These are phyloP conservation scores for Pachycephala philippinensis DNA, from an alignment of 2,113 vertebrate genomes.

Conservation along the genomic window DNA sequence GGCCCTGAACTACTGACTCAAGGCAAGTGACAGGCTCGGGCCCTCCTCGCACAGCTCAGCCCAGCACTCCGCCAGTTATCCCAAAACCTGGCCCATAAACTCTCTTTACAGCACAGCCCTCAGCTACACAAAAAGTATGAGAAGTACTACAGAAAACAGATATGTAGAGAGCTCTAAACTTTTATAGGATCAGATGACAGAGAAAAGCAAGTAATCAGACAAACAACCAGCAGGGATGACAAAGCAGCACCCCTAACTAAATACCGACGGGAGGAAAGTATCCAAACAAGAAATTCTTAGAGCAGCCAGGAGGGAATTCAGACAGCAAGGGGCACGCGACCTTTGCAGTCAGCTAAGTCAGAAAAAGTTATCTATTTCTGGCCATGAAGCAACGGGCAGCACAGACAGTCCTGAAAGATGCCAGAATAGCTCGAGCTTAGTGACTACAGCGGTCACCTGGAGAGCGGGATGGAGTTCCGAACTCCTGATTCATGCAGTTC, in stretches of 20 bases:
- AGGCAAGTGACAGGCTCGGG: background rate
- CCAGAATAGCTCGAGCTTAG: background rate
- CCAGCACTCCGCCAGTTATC: background rate
- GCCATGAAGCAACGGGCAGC: background rate
- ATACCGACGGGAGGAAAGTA: background rate
- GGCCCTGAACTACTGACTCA: background rate
- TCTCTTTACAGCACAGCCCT: background rate
- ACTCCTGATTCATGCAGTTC: background rate
- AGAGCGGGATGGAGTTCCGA: background rate
- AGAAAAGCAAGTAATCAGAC: background rate
- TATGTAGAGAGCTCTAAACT: background rate
- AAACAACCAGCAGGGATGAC: background rate
- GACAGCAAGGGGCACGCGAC: background rate
- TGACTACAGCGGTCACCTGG: background rate
- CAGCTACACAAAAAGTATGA: background rate
- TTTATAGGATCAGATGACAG: background rate
- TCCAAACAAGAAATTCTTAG: background rate
- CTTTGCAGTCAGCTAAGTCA: background rate
- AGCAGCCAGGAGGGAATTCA: background rate
- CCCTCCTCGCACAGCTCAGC: background rate
- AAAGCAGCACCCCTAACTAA: background rate
- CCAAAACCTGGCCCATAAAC: background rate
- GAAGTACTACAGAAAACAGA: background rate
- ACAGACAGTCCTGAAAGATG: background rate
- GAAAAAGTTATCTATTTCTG: constrained; percentile 42